Percentiles rank a stretch among this genome's conserved stretches.
Evolutionary conservation across 2,113 vertebrate genomes (phyloP).

Genomic region (Lethenteron camtschaticum): DNA sequence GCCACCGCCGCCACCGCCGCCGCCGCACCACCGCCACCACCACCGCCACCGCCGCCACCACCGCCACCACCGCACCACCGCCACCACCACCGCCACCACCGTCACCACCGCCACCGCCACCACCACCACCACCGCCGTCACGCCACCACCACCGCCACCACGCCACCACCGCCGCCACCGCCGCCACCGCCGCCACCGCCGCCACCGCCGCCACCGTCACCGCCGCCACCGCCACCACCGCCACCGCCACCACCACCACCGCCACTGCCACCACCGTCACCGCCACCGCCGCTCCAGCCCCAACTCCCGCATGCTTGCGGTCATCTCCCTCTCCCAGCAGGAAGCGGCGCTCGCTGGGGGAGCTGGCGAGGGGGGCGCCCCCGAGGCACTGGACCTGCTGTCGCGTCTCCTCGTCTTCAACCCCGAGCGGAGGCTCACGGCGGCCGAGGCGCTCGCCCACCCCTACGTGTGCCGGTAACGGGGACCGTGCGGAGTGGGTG

Average conservation of each 20-base stretch:
- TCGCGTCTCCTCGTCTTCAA: conserved; percentile 52
- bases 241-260: no score
- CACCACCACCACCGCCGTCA: no score
- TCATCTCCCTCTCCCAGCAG: not conserved
- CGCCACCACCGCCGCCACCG: not conserved
- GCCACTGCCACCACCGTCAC: no score
- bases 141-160: no score
- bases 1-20: no score
- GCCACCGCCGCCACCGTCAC: not conserved
- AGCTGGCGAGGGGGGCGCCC: conserved; percentile 38
- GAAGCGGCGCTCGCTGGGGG: conserved; percentile 26
- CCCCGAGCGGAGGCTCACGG: conserved; percentile 53
- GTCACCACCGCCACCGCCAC: no score
- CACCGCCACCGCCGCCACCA: no score
- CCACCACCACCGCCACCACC: no score
- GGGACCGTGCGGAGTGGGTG: no score
- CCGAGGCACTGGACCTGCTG: conserved; percentile 55
- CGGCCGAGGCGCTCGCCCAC: conserved; percentile 53
- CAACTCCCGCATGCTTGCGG: not conserved
- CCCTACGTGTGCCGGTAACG: conserved; percentile 55
- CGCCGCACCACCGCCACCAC: no score
- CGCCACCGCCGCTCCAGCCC: not conserved
- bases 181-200: not conserved
- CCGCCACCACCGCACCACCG: no score
- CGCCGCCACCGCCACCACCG: not conserved